Conservation (phyloP, 2,888 invertebrate species). For the Chromoteleia sp. region DNA sequence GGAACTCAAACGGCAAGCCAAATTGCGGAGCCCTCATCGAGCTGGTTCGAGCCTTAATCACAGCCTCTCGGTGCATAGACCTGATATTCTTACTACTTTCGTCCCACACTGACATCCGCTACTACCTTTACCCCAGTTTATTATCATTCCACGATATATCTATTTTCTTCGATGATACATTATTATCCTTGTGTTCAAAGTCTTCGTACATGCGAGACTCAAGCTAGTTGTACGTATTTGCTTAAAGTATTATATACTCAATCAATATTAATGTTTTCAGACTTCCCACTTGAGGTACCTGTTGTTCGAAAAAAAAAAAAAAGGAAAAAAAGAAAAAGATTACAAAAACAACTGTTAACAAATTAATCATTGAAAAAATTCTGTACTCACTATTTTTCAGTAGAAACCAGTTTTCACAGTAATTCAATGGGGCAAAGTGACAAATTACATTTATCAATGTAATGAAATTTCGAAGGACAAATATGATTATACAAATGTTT, state of each 20-base stretch:
- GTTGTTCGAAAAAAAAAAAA: not conserved
- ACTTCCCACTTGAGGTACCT: constrained; percentile 53
- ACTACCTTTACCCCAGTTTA: constrained; percentile 32
- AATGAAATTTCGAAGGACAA: too few relatives aligned
- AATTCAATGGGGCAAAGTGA: too few relatives aligned
- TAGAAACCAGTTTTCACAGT: too few relatives aligned
- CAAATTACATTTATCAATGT: too few relatives aligned
- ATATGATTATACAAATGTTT: too few relatives aligned
- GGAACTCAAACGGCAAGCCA: constrained; percentile 81
- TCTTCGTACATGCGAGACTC: constrained; percentile 39
- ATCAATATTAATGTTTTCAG: constrained; percentile 46
- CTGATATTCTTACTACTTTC: constrained; percentile 36
- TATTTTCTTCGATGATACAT: constrained; percentile 62
- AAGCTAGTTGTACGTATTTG: constrained; percentile 49
- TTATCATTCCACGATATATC: constrained; percentile 68
- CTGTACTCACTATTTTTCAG: too few relatives aligned
- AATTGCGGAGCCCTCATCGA: constrained; percentile 63
- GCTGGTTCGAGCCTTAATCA: constrained; percentile 62
- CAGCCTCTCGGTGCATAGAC: constrained; percentile 64
- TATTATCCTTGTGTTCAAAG: constrained; percentile 56
- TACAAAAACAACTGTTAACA: too few relatives aligned
- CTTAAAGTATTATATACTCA: constrained; percentile 42
- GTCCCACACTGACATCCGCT: constrained; percentile 49
- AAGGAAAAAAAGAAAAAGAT: too few relatives aligned
- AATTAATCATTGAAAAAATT: too few relatives aligned